Percentiles rank a stretch among this genome's conserved stretches.
phyloP scores from a whole-genome alignment of 2,113 vertebrate genomes.

The Gobius niger region DNA sequence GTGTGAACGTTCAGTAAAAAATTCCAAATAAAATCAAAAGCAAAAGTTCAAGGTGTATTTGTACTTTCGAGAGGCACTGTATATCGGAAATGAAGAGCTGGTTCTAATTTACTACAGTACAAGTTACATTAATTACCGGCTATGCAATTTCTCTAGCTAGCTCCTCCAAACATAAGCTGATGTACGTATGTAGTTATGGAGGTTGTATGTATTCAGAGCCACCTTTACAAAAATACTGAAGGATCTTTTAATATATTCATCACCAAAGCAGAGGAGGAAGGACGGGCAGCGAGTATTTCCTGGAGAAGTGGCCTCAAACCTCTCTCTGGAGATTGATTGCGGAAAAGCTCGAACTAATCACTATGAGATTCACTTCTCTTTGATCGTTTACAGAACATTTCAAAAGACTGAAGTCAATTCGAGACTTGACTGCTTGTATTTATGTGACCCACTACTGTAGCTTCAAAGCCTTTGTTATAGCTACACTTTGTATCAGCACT shows the following conservation, averaged over 20 bases:
- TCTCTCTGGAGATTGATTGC: constrained; percentile 16
- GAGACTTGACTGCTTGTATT: constrained; percentile 26
- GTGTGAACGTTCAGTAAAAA: too few relatives aligned
- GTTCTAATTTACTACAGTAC: too few relatives aligned
- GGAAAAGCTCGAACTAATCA: constrained; percentile 26
- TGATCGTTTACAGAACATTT: constrained; percentile 20
- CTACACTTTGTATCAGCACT: constrained; percentile 20
- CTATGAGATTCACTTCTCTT: neutral
- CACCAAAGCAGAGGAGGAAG: neutral
- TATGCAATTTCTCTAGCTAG: neutral
- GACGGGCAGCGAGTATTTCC: constrained; percentile 5
- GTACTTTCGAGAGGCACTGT: too few relatives aligned
- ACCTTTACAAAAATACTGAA: constrained; percentile 1
- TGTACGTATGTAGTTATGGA: neutral
- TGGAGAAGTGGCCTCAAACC: neutral
- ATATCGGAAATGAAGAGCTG: too few relatives aligned
- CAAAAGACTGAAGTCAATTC: neutral
- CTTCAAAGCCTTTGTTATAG: constrained; percentile 17
- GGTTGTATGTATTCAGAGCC: neutral
- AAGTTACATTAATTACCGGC: too few relatives aligned
- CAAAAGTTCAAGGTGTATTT: too few relatives aligned
- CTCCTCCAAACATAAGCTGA: neutral
- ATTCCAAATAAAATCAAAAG: too few relatives aligned
- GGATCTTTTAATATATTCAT: neutral
- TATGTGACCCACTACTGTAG: constrained; percentile 51